phyloP scores from a whole-genome alignment of 2,113 vertebrate species.

The Noturus placidus region DNA sequence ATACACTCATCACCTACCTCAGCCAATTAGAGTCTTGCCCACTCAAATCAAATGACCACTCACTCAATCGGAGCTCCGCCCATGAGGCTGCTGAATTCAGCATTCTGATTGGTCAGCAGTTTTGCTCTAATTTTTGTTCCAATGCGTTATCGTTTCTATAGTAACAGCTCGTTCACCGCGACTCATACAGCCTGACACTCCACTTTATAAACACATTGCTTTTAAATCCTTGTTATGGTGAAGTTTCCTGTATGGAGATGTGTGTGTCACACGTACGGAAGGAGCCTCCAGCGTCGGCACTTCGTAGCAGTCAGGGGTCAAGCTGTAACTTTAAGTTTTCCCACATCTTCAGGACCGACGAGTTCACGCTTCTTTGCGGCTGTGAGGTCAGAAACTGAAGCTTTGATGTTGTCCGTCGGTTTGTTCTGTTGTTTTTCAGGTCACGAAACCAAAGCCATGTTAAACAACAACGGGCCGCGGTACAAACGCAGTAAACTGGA shows the following conservation, averaged over 20 bases:
- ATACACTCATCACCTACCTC: neutral
- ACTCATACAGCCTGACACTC: no score
- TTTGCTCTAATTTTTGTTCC: neutral
- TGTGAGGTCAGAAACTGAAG: neutral
- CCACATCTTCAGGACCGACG: neutral
- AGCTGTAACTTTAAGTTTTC: neutral
- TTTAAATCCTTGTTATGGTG: neutral
- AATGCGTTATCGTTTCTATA: neutral
- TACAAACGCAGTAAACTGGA: slow-evolving; percentile 98
- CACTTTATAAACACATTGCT: no score
- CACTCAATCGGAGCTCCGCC: neutral
- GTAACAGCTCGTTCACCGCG: neutral
- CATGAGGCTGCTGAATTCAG: neutral
- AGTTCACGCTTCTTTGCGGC: neutral
- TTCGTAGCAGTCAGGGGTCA: no score
- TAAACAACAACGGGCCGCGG: slow-evolving; percentile 95
- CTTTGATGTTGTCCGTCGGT: neutral
- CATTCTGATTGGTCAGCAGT: neutral
- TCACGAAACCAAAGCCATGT: slow-evolving; percentile 96
- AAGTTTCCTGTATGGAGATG: neutral
- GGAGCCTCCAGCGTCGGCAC: neutral
- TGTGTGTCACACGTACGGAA: neutral
- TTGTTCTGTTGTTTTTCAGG: slow-evolving; percentile 69
- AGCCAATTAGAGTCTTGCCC: neutral
- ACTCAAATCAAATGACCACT: neutral